Evolutionary conservation across 2,797 vertebrate genomes (phyloP), one percentile per base, ranked within the genome.

Genomic region (Hypotaenidia philippensis): DNA sequence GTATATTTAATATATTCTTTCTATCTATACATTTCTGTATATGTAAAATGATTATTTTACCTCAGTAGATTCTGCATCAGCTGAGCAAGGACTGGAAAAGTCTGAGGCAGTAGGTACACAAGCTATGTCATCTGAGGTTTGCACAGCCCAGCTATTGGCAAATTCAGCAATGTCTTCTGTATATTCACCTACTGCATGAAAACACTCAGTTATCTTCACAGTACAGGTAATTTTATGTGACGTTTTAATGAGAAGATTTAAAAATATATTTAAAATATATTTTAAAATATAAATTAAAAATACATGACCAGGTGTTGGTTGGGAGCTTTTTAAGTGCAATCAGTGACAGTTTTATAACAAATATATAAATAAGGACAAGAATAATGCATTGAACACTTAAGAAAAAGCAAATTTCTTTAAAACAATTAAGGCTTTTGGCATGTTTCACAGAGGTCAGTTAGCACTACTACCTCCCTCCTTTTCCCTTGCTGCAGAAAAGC

Each of bases 71-170:
- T 97, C 96, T 84, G 98, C 98, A 95, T 98, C 98, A 63, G 98
- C 98, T 71, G 98, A 98, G 94, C 99, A 99, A 40, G 99, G 99
- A 83, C 99, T 99, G 56, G 97, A 98, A 97, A 99, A 99, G 96
- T 99, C 98, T 13, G 99, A 98, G 44, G 98, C 98, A 84, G 98
- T 98, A 47, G 98, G 97, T 32, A 98, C 97, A 98, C 99, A 99
- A 52, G 76, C 93, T 91, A 76, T 71, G 41, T 98, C 99, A 45
- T 98, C 98, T 92, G 98, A 98, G 65, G 98, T 98, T 93, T 99
- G 98, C 82, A 99, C 98, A 23, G 94, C 96, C 99, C 99, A 99
- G 93, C 98, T 99, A 97, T 99, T 99, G 72, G 98, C 99, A 98
- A 99, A 99, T 93, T 98, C 94, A 69, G 99, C 98, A 79, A 99